Evolutionary conservation across 2,797 vertebrate genomes (phyloP).

Genomic region (Tauraco hartlaubi): DNA sequence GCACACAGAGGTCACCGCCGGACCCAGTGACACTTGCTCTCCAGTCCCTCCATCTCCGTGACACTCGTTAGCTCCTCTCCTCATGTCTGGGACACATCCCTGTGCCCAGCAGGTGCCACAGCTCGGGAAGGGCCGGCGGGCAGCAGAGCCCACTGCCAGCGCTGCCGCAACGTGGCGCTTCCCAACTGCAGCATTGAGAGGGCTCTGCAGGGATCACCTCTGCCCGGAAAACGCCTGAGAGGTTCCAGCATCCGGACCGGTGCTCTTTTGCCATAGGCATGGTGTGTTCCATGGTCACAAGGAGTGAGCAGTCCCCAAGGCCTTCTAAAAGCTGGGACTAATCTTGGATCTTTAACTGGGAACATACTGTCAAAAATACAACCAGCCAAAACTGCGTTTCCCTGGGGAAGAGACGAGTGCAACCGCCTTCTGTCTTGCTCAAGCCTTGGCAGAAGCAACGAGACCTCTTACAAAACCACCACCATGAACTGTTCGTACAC

Average conservation of each 20-base stretch:
- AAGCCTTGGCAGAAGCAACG: neutral
- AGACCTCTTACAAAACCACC: neutral
- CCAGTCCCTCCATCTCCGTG: neutral
- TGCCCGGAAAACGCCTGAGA: accelerated
- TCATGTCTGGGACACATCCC: accelerated
- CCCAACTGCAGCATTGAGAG: neutral
- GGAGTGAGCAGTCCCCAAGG: neutral
- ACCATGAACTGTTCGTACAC: neutral
- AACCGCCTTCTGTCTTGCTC: neutral
- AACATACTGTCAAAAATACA: neutral
- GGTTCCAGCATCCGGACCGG: neutral
- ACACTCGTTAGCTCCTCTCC: neutral
- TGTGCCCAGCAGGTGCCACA: accelerated
- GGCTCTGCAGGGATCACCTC: neutral
- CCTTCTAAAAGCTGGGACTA: neutral
- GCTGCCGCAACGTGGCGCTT: accelerated
- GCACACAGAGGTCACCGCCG: neutral
- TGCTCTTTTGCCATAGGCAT: neutral
- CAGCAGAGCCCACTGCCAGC: neutral
- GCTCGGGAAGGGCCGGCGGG: neutral
- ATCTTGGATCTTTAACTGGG: neutral
- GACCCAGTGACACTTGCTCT: neutral
- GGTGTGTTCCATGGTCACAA: neutral
- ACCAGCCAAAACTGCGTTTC: neutral
- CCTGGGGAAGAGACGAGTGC: neutral